Percentiles rank a stretch among this genome's conserved stretches.
These are phyloP conservation scores for Acanthornis magna DNA, from an alignment of 2,797 vertebrate species.

Conservation along the genomic window DNA sequence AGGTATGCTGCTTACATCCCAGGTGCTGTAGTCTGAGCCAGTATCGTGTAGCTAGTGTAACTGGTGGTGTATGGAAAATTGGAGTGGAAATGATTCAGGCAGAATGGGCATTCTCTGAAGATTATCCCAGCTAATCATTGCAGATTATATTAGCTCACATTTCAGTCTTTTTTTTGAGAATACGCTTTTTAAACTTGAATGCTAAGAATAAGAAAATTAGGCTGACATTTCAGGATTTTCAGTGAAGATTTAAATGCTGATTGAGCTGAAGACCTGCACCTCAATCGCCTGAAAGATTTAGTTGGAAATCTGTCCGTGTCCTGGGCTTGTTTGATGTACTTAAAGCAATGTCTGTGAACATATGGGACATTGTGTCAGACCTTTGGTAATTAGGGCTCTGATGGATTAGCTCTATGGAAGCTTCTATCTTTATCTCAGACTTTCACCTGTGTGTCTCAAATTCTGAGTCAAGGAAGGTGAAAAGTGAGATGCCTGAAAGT, in stretches of 20 bases:
- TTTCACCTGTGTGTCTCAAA: neutral
- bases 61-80: neutral
- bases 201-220: neutral
- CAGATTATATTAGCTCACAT: neutral
- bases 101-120: neutral
- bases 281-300: neutral
- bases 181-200: neutral
- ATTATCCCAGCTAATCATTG: neutral
- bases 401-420: neutral
- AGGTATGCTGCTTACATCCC: neutral
- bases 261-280: neutral
- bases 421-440: neutral
- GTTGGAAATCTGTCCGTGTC: neutral
- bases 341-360: neutral
- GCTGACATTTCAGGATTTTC: neutral
- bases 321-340: neutral
- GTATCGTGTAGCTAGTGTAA: neutral
- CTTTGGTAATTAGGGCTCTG: neutral
- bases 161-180: neutral
- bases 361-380: neutral
- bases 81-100: neutral
- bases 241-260: neutral
- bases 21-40: neutral
- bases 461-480: neutral
- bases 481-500: neutral